Base-by-base conservation (phyloP, 2,797 vertebrate species). In the Leptodactylus fallax region DNA sequence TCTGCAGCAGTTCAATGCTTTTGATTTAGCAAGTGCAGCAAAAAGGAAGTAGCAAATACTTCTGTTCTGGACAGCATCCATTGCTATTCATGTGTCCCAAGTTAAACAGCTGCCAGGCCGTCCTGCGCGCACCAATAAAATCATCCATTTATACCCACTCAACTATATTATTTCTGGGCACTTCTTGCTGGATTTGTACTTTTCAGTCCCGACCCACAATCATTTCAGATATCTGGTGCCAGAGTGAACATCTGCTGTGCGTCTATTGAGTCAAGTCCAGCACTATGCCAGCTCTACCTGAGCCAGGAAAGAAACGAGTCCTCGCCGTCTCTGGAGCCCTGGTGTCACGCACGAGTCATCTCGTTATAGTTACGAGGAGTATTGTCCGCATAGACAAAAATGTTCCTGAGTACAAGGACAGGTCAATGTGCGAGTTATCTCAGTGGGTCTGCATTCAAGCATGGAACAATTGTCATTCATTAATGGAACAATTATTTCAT, bases 171-270 rank as follows among this genome's bases (percentile, higher is more conserved):
- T 88, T 79, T 80, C 81, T 85, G 61, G 76, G 87, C 81, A 60
- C 25, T 69, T 80, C 76, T 61, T 72, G 63, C 63, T 69, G 63
- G 53, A 49, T 79, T 72, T 88, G 87, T 79, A 85, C 63, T 60
- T 79, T 79, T 61, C 55, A 67, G 19, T 71, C 63, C 76, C 61
- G 63, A 78, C 63, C 81, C 27, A 56, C 49, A 49, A 49, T 79
- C 61, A 61, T 72, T 72, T 36, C 56, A 47, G 45, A 76, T 79
- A 63, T 87, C 61, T 47, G 16, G 25, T 85, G 87, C 82, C 87
- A 88, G 63, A 67, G 36, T 56, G 87, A 88, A 88, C 81, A 88
- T 88, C 87, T 88, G 87, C 74, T 88, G 79, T 60, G 81, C 83
- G 74, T 83, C 74, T 79, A 74, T 83, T 87, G 86, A 87, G 80